These are phyloP conservation scores for Calosoma granatense DNA, from an alignment of 1,140 invertebrate genomes.

Conservation along the genomic window DNA sequence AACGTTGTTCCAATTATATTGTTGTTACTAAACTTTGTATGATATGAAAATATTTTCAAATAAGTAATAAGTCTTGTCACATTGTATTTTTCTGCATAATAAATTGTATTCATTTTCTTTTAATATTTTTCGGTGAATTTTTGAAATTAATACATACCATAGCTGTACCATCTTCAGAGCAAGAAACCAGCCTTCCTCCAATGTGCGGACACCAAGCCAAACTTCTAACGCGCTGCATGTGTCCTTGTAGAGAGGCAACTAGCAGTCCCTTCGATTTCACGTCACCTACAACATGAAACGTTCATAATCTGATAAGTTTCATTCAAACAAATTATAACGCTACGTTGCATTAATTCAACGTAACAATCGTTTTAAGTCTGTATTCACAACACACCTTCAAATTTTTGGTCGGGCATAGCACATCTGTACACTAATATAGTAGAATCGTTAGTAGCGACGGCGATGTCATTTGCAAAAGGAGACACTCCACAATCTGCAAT, in stretches of 20 bases:
- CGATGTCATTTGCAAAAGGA: slow-evolving; percentile 48
- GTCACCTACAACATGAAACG: slow-evolving; percentile 22
- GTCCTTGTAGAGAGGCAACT: slow-evolving; percentile 46
- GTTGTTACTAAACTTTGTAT: too few relatives aligned
- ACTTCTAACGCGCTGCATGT: slow-evolving; percentile 45
- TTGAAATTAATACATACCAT: slow-evolving; percentile 42
- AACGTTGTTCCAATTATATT: not conserved
- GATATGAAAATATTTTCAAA: too few relatives aligned
- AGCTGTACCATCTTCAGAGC: slow-evolving; percentile 54
- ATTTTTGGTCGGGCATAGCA: too few relatives aligned
- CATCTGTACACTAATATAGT: slow-evolving; percentile 45
- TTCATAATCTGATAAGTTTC: not conserved
- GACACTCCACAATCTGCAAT: slow-evolving; percentile 43
- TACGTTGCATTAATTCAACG: too few relatives aligned
- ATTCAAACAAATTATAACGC: too few relatives aligned
- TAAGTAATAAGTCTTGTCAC: too few relatives aligned
- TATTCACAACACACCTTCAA: too few relatives aligned
- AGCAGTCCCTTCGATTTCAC: too few relatives aligned
- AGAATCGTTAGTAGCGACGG: slow-evolving; percentile 45
- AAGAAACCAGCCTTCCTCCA: slow-evolving; percentile 53
- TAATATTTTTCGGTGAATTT: too few relatives aligned
- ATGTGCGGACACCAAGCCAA: slow-evolving; percentile 64
- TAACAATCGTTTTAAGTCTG: too few relatives aligned
- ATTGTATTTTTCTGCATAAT: too few relatives aligned
- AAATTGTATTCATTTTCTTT: too few relatives aligned